phyloP scores from a whole-genome alignment of 2,113 vertebrate species.

The Tympanuchus pallidicinctus region DNA sequence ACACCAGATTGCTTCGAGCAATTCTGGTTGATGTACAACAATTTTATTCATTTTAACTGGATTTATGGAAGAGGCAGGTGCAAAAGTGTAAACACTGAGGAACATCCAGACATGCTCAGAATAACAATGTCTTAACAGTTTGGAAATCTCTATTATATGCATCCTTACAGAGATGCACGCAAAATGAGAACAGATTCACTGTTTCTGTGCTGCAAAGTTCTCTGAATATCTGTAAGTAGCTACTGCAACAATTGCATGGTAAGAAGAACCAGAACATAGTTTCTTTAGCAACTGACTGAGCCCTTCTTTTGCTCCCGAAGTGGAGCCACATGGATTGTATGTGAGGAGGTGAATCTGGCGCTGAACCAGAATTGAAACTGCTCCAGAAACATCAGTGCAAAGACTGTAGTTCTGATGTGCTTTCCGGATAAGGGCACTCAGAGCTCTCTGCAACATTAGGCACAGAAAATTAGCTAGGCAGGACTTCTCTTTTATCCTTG shows the following conservation, averaged over 20 bases:
- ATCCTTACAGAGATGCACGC: background rate
- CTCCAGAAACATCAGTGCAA: background rate
- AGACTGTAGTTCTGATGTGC: background rate
- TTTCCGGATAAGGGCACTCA: background rate
- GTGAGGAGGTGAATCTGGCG: background rate
- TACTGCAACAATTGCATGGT: background rate
- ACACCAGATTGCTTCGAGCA: conserved; percentile 4
- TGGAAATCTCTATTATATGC: background rate
- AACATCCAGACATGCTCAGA: background rate
- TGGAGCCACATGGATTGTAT: accelerated
- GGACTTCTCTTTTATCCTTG: background rate
- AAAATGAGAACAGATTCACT: background rate
- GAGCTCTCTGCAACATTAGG: background rate
- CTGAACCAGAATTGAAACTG: background rate
- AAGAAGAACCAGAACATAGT: background rate
- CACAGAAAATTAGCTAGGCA: background rate
- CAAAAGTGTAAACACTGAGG: background rate
- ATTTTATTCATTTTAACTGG: conserved; percentile 7
- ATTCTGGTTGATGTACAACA: background rate
- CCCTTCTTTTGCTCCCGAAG: background rate
- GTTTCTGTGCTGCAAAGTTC: background rate
- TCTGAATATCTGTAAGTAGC: background rate
- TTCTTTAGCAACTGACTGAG: background rate
- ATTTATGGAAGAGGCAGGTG: conserved; percentile 25
- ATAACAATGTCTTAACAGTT: background rate